Percentiles rank a stretch among this genome's conserved stretches.
Evolutionary conservation across 1,140 invertebrate species (phyloP).

Genomic region (Euborellia annulipes): DNA sequence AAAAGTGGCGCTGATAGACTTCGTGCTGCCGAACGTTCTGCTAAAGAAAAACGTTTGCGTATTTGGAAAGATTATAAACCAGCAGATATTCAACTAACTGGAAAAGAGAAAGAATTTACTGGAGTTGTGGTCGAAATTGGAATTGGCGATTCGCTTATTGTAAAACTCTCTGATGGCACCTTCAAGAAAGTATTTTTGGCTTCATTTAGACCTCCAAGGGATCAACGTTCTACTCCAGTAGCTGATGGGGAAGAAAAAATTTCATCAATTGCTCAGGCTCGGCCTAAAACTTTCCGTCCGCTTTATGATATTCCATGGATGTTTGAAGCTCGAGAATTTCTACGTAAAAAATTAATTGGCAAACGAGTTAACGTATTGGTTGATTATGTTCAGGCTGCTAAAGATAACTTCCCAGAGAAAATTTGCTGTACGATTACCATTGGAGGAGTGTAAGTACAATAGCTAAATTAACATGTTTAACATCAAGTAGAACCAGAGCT

Average conservation of each 20-base stretch:
- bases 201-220: conserved; percentile 82
- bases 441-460: conserved; percentile 55
- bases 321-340: conserved; percentile 94
- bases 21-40: conserved; percentile 63
- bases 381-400: conserved; percentile 92
- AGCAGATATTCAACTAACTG: conserved; percentile 31
- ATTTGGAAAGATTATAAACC: conserved; percentile 79
- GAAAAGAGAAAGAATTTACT: conserved; percentile 69
- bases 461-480: too few species aligned
- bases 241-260: conserved; percentile 10
- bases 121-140: conserved; percentile 84
- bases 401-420: conserved; percentile 88
- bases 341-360: conserved; percentile 89
- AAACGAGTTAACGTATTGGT: conserved; percentile 87
- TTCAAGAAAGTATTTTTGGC: conserved; percentile 90
- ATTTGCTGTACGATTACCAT: conserved; percentile 81
- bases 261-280: conserved; percentile 27
- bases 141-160: conserved; percentile 81
- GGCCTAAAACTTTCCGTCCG: conserved; percentile 56
- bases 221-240: conserved; percentile 21
- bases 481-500: too few species aligned
- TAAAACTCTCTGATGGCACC: conserved; percentile 62
- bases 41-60: conserved; percentile 73
- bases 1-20: conserved; percentile 68
- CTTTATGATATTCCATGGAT: conserved; percentile 96